Percentiles rank a stretch among this genome's conserved stretches.
Conservation (phyloP, 1,140 invertebrate genomes). For the Copidosoma floridanum region DNA sequence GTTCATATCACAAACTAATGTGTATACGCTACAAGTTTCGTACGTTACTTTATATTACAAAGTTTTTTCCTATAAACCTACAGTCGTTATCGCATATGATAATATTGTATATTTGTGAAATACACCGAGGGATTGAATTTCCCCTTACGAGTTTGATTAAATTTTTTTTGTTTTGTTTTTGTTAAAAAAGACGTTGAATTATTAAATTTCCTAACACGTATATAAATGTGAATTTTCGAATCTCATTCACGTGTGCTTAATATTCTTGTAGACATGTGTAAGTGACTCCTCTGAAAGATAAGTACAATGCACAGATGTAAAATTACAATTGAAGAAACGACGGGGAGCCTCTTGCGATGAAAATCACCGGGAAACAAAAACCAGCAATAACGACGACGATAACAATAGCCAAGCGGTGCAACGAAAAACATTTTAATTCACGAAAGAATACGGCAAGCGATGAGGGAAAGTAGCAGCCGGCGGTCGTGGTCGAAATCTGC, state of each 20-base stretch:
- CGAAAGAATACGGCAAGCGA: slow-evolving; percentile 1
- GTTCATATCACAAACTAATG: too few species aligned
- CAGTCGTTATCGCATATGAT: background rate
- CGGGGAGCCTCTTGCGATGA: too few species aligned
- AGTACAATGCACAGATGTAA: too few species aligned
- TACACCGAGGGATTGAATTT: background rate
- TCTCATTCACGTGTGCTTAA: background rate
- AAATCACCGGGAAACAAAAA: too few species aligned
- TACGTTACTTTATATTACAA: slow-evolving; percentile 10
- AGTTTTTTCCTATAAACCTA: background rate
- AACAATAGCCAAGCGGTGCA: background rate
- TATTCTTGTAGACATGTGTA: background rate
- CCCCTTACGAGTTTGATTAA: background rate
- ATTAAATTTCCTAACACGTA: too few species aligned
- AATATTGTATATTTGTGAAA: background rate
- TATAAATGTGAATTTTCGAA: too few species aligned
- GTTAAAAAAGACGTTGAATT: slow-evolving; percentile 15
- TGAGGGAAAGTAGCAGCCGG: too few species aligned
- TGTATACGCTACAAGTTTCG: too few species aligned
- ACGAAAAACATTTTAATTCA: slow-evolving; percentile 3
- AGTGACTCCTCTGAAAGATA: background rate
- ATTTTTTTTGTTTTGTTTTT: too few species aligned
- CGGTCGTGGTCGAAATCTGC: background rate
- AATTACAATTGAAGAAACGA: too few species aligned
- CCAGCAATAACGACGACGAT: too few species aligned